Percentiles rank a stretch among this genome's conserved stretches.
phyloP scores from a whole-genome alignment of 64 coral and sea anemone species.

The Montipora efflorescens region DNA sequence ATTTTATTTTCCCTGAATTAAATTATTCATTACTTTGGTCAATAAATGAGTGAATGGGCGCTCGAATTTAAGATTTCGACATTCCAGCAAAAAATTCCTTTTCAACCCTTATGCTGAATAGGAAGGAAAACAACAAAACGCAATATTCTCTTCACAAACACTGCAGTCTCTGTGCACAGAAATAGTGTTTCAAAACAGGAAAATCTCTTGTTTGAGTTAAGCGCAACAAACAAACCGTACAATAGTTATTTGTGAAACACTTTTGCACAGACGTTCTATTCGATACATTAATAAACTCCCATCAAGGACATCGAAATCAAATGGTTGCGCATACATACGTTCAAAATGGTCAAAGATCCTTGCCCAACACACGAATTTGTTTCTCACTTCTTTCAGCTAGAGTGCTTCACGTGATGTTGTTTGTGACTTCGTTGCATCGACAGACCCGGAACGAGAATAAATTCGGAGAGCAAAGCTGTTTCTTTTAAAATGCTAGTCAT shows the following conservation, averaged over 20 bases:
- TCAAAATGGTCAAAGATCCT: not conserved
- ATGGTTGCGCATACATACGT: not conserved
- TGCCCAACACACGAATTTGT: not conserved
- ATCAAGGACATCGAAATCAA: not conserved
- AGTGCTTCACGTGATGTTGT: not conserved
- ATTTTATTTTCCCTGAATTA: conserved; percentile 8
- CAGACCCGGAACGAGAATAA: not conserved
- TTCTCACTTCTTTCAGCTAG: not conserved
- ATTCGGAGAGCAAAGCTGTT: not conserved
- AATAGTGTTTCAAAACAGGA: too few relatives aligned
- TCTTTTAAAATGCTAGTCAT: not conserved
- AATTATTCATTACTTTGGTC: conserved; percentile 15
- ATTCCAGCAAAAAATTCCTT: too few relatives aligned
- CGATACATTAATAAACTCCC: not conserved
- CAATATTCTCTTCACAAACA: too few relatives aligned
- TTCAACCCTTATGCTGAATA: too few relatives aligned
- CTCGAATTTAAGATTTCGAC: not conserved
- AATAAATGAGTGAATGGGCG: not conserved
- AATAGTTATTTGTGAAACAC: too few relatives aligned
- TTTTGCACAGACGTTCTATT: not conserved
- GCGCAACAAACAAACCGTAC: too few relatives aligned
- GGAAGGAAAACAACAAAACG: too few relatives aligned
- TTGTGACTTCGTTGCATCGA: not conserved
- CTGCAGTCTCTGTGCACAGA: too few relatives aligned
- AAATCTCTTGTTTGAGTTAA: too few relatives aligned